Percentiles rank a stretch among this genome's conserved stretches.
Evolutionary conservation across 2,888 invertebrate species (phyloP).

Genomic region (Drosophila prolongata): DNA sequence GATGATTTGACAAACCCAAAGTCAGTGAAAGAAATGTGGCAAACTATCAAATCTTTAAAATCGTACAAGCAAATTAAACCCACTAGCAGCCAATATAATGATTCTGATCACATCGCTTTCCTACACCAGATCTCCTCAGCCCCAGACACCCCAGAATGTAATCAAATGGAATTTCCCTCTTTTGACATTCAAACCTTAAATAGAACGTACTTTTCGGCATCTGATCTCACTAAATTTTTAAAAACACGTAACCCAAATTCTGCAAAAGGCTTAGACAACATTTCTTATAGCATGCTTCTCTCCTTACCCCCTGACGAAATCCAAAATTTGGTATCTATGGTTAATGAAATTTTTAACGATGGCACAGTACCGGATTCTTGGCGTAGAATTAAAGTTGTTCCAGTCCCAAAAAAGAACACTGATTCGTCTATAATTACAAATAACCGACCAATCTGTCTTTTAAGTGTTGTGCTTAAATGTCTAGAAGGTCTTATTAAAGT

Average conservation of each 20-base stretch:
- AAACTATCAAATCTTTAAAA: not conserved
- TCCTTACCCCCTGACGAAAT: conserved; percentile 1
- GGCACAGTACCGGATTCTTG: conserved; percentile 1
- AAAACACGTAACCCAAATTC: conserved; percentile 1
- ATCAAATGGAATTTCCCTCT: not conserved
- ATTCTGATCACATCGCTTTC: not conserved
- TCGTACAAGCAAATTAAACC: not conserved
- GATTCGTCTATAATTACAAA: conserved; percentile 2
- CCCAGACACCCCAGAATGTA: not conserved
- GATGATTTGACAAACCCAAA: not conserved
- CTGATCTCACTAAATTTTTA: not conserved
- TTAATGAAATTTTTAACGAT: conserved; percentile 1
- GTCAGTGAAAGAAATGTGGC: conserved; percentile 1
- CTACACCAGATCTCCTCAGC: conserved; percentile 1
- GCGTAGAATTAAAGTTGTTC: conserved; percentile 2
- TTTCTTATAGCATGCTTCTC: conserved; percentile 4
- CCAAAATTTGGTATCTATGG: conserved; percentile 1
- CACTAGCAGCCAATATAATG: not conserved
- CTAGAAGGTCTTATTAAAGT: too few relatives aligned
- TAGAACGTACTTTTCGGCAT: conserved; percentile 1
- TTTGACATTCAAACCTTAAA: not conserved
- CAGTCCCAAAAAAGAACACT: conserved; percentile 5
- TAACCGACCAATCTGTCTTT: not conserved
- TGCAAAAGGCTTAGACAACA: not conserved
- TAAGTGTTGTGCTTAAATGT: too few relatives aligned